A percentile compares a stretch with the other conserved stretches of the same genome.
These are phyloP conservation scores for Cyprinodon brontotheroides DNA, from an alignment of 2,113 vertebrate genomes.

Conservation along the genomic window DNA sequence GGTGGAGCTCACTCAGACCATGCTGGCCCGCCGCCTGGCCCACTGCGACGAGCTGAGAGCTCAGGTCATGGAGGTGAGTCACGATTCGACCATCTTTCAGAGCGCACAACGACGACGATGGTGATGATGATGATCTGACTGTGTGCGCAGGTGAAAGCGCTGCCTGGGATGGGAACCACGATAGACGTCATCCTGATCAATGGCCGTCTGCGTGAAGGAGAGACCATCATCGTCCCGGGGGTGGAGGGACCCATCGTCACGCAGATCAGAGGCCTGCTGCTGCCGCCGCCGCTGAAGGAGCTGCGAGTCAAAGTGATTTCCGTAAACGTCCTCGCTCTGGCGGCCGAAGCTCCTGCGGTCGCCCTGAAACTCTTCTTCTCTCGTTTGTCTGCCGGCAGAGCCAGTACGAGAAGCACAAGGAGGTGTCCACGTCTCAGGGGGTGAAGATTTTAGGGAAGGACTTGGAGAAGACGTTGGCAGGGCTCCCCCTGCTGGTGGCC, in stretches of 20 bases:
- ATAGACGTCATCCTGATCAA: constrained; percentile 98
- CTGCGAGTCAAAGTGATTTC: constrained; percentile 89
- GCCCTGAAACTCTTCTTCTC: neutral
- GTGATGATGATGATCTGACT: neutral
- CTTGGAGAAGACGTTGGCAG: constrained; percentile 93
- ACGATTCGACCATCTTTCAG: no score
- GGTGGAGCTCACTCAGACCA: constrained; percentile 94
- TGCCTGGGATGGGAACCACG: constrained; percentile 98
- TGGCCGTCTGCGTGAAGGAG: constrained; percentile 88
- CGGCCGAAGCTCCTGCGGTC: no score
- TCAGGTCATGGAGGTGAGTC: constrained; percentile 96
- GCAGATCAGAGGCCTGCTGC: constrained; percentile 93
- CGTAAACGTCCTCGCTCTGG: no score
- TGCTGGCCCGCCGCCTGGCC: constrained; percentile 91
- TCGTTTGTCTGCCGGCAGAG: constrained; percentile 75
- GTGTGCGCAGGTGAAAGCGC: constrained; percentile 89
- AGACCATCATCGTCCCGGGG: constrained; percentile 95
- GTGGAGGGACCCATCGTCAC: constrained; percentile 98
- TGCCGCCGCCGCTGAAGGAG: constrained; percentile 97
- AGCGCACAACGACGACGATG: neutral
- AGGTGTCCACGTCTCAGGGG: constrained; percentile 91
- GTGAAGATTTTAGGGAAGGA: constrained; percentile 99
- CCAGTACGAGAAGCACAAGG: constrained; percentile 98
- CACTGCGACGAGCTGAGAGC: constrained; percentile 95
- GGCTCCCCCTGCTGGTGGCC: constrained; percentile 93